Conservation (phyloP, 2,888 invertebrate species). For the Ormyrus rosae region DNA sequence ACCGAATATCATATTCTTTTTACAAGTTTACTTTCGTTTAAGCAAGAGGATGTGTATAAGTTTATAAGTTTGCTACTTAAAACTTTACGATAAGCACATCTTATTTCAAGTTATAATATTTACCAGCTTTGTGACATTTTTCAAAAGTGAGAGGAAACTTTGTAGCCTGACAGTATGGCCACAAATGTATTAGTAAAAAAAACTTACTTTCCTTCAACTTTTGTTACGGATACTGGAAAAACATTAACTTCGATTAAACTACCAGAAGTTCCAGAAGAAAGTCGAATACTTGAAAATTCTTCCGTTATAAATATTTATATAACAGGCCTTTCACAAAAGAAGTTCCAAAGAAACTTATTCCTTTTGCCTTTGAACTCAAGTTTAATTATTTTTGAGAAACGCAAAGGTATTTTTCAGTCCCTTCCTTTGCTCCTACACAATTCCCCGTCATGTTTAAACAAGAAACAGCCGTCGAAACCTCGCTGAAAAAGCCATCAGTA, state of each 20-base stretch:
- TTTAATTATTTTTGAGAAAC: no score
- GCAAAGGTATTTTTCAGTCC: no score
- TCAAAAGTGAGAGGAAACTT: constrained; percentile 20
- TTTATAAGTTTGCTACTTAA: constrained; percentile 3
- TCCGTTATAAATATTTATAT: background rate
- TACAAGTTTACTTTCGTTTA: no score
- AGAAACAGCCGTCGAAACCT: background rate
- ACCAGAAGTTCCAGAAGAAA: no score
- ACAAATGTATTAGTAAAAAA: constrained; percentile 4
- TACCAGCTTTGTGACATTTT: constrained; percentile 6
- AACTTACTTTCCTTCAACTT: background rate
- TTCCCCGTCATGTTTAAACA: background rate
- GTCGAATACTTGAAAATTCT: no score
- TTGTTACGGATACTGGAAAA: background rate
- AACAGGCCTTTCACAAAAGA: background rate
- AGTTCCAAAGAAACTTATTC: background rate
- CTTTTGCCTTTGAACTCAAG: background rate
- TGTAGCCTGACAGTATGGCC: background rate
- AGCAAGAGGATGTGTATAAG: no score
- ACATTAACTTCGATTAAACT: background rate
- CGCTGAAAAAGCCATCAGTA: constrained; percentile 26
- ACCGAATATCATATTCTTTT: no score
- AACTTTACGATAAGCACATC: constrained; percentile 19
- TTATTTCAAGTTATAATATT: constrained; percentile 12
- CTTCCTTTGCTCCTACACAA: background rate